Base-by-base conservation (phyloP, 2,797 vertebrate genomes). In the Lepilemur ruficaudatus region DNA sequence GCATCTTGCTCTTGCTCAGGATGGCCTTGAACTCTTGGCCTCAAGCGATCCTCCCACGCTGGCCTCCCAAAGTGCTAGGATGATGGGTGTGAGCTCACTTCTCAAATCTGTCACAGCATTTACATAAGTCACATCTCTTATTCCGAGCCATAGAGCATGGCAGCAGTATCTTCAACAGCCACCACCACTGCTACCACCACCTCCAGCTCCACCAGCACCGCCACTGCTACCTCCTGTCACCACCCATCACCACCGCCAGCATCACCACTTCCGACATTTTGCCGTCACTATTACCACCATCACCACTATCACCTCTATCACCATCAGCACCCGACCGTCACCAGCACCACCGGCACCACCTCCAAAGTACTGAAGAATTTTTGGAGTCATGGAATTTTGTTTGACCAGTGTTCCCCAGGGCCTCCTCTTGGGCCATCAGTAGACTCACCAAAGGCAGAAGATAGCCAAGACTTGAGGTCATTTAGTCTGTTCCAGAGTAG, bases 241-340 rank as follows among this genome's bases (percentile, higher is more conserved):
- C 3, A 76, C 50, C 28, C 14, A 18, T 35, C 35, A 28, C 2
- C 38, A 55, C 12, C 48, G 63, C n/a, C 55, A 41, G 18, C 30
- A 59, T 22, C 5, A 38, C 72, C 11, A n/a, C 79, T 55, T n/a
- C 41, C 46, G 10, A 38, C 46, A 55, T 43, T 25, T 61, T 35
- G 41, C 85, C 23, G 7, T 46, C 50, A 43, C 32, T 25, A 35
- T 38, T 38, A 55, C 30, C 17, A 63, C 52, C 17, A 7, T 11
- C n/a, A 61, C 48, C 35, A 59, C 14, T 20, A n/a, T 3, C 30
- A 46, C 15, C 38, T 7, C 25, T 18, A 9, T 5, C 20, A 38
- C 13, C 5, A 35, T 4, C 46, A 35, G 0, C 18, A 28, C 9
- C 9, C 28, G 8, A 67, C 2, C 0, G 10, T 3, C 11, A 12